Evolutionary conservation across 1,140 invertebrate genomes (phyloP).

Genomic region (Tyrophagus putrescentiae): DNA sequence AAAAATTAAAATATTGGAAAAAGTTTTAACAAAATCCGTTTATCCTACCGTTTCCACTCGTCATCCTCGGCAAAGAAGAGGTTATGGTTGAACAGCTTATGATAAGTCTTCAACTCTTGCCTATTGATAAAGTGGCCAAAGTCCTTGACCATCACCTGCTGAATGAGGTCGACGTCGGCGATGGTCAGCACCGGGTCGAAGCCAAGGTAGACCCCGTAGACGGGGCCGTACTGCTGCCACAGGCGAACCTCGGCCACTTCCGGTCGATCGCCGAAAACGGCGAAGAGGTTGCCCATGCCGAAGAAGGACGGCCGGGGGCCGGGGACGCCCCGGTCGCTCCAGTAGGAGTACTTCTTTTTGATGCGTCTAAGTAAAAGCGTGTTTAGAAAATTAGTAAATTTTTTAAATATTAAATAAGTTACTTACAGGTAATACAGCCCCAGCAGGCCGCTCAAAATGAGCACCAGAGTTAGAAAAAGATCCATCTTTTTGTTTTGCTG

Average conservation of each 20-base stretch:
- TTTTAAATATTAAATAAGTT: too few species aligned
- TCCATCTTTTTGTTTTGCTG: too few species aligned
- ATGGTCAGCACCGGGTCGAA: constrained; percentile 24
- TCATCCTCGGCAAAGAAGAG: constrained; percentile 24
- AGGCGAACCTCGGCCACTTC: background rate
- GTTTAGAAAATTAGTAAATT: too few species aligned
- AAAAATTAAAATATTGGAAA: too few species aligned
- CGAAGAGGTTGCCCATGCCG: constrained; percentile 29
- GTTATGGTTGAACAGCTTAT: background rate
- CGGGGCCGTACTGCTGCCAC: constrained; percentile 9
- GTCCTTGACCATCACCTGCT: constrained; percentile 24
- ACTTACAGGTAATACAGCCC: too few species aligned
- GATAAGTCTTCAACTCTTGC: background rate
- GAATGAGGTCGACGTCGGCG: constrained; percentile 24
- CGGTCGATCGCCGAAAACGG: background rate
- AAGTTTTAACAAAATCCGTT: too few species aligned
- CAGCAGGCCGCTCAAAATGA: too few species aligned
- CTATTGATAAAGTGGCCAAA: constrained; percentile 25
- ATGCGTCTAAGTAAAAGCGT: too few species aligned
- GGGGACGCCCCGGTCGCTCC: constrained; percentile 27
- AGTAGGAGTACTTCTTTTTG: background rate
- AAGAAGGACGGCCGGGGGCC: constrained; percentile 30
- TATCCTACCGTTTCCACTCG: constrained; percentile 39
- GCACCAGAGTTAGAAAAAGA: too few species aligned
- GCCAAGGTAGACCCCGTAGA: constrained; percentile 19